Evolutionary conservation across 2,888 invertebrate genomes (phyloP), one percentile per base, ranked within the genome.

Genomic region (Drosophila diplacantha): DNA sequence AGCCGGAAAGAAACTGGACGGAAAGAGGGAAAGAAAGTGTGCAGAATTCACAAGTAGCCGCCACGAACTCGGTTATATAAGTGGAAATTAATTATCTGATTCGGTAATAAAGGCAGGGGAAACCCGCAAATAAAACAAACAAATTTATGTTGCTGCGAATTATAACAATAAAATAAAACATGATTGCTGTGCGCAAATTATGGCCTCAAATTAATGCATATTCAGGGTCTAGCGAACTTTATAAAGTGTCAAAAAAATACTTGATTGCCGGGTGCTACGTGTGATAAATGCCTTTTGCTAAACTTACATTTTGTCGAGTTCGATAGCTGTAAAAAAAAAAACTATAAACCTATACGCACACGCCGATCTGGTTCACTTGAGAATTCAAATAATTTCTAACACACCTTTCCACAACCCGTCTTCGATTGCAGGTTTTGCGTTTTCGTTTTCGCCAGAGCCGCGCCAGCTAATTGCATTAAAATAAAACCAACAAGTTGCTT

Each of bases 361-460:
- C 22, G 9, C n/a, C 39, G 41, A 14, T 35, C 41, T 35, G 41
- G n/a, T 24, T 29, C 49, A 62, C 62, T 32, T 11, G 51, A 57
- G 32, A 43, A 62, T 32, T 43, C 14, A 37, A 69, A 69, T 66
- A 35, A 53, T 69, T 60, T 47, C 43, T 41, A 69, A 74, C 63
- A 54, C 47, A 65, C 47, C 52, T 60, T 52, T 69, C 31, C 46
- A 41, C 44, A 29, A 29, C 47, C 34, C 43, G 29, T 61, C 49
- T 50, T 62, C 50, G 5, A 73, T 78, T 78, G 69, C 84, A 78
- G 77, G 76, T 79, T 81, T 81, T 69, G 71, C 66, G 74, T 82
- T 83, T 81, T 81, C 60, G 64, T 81, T 81, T 71, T 51, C 26
- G 58, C 81, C 64, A 20, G 29, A 7, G 60, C 55, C 62, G 44